Evolutionary conservation across 2,113 vertebrate genomes (phyloP).

Genomic region (Lethenteron reissneri): DNA sequence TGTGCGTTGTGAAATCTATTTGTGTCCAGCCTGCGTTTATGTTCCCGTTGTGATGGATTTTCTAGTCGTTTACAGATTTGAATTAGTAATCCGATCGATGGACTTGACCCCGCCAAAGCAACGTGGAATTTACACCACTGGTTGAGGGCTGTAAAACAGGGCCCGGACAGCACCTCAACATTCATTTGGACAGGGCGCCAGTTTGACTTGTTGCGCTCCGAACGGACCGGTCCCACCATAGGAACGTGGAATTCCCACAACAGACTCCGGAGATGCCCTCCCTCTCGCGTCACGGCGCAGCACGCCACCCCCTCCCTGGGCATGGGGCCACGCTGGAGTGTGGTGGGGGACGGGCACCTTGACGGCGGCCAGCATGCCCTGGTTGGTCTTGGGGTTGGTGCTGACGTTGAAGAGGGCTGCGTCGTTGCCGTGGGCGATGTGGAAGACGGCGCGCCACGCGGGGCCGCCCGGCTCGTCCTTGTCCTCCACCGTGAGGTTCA

Average conservation of each 20-base stretch:
- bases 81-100: too few relatives aligned
- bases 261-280: not conserved
- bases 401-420: constrained; percentile 69
- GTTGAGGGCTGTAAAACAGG: too few relatives aligned
- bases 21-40: too few relatives aligned
- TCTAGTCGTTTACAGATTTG: too few relatives aligned
- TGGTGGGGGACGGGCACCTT: constrained; percentile 35
- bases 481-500: constrained; percentile 77
- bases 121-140: too few relatives aligned
- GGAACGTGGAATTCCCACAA: not conserved
- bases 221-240: not conserved
- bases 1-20: too few relatives aligned
- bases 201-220: not conserved
- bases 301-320: not conserved
- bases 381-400: constrained; percentile 74
- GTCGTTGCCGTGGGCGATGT: constrained; percentile 73
- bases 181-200: not conserved
- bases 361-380: constrained; percentile 82
- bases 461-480: constrained; percentile 61
- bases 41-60: too few relatives aligned
- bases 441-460: constrained; percentile 65
- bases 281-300: not conserved
- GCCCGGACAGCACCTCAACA: not conserved
- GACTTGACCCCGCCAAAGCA: too few relatives aligned
- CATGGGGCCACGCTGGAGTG: not conserved